Percentiles rank a stretch among this genome's conserved stretches.
Conservation (phyloP, 2,113 vertebrate species). For the Scomber scombrus region DNA sequence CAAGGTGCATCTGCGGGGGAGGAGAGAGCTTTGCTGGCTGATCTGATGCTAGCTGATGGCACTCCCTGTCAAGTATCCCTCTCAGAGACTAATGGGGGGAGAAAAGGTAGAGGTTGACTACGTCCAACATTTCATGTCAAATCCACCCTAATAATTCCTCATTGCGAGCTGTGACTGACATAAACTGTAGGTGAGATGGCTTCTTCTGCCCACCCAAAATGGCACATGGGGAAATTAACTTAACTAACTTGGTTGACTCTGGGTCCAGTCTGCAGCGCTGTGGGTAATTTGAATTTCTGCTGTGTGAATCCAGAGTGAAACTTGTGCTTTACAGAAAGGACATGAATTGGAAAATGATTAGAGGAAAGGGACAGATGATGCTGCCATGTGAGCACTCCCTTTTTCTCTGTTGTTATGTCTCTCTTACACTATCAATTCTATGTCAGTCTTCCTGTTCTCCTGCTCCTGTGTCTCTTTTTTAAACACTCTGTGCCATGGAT, state of each 20-base stretch:
- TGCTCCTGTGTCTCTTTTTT: conserved; percentile 31
- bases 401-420: conserved; percentile 59
- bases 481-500: conserved; percentile 16
- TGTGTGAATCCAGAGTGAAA: conserved; percentile 66
- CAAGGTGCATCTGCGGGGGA: conserved; percentile 83
- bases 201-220: conserved; percentile 70
- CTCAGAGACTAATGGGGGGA: conserved; percentile 81
- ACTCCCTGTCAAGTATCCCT: conserved; percentile 76
- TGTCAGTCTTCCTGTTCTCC: conserved; percentile 43
- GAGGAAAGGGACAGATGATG: conserved; percentile 48
- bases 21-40: conserved; percentile 74
- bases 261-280: conserved; percentile 51
- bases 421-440: conserved; percentile 51
- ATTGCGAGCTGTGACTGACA: conserved; percentile 80
- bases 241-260: conserved; percentile 77
- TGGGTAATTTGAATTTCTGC: conserved; percentile 66
- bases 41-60: conserved; percentile 82
- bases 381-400: conserved; percentile 41
- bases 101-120: conserved; percentile 82
- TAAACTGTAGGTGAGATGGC: conserved; percentile 70
- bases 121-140: conserved; percentile 82
- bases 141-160: conserved; percentile 81
- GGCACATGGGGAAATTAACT: conserved; percentile 84
- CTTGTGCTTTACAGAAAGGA: conserved; percentile 56
- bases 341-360: conserved; percentile 73